Percentiles rank a stretch among this genome's conserved stretches.
Evolutionary conservation across 2,888 invertebrate species (phyloP).

Genomic region (Cataglyphis cursor): DNA sequence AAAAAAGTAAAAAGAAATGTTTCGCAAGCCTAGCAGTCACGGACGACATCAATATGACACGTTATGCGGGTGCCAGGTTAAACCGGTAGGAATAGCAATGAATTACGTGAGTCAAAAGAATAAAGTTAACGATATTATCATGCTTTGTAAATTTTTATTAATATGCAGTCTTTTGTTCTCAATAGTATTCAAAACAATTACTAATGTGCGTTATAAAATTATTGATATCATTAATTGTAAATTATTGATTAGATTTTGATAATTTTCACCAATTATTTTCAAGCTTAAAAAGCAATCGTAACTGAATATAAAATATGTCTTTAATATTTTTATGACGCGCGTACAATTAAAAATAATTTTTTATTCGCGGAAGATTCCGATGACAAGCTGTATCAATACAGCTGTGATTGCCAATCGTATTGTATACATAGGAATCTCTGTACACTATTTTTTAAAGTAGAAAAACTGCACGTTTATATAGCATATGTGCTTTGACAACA

Average conservation of each 20-base stretch:
- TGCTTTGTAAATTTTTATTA: neutral
- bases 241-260: neutral
- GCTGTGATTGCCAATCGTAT: slow-evolving; percentile 19
- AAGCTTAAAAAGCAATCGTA: neutral
- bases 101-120: neutral
- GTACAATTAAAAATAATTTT: neutral
- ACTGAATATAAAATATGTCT: neutral
- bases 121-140: neutral
- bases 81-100: neutral
- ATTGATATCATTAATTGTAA: neutral
- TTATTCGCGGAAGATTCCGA: neutral
- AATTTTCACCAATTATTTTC: neutral
- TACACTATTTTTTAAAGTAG: neutral
- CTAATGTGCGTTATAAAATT: neutral
- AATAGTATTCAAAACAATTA: neutral
- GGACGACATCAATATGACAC: slow-evolving; percentile 31
- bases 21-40: slow-evolving; percentile 58
- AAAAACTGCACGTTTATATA: neutral
- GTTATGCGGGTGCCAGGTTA: slow-evolving; percentile 5
- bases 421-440: neutral
- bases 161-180: neutral
- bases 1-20: slow-evolving; percentile 35
- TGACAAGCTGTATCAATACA: slow-evolving; percentile 31
- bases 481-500: neutral
- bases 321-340: neutral